Evolutionary conservation across 2,797 vertebrate genomes (phyloP).

Genomic region (Esox lucius): DNA sequence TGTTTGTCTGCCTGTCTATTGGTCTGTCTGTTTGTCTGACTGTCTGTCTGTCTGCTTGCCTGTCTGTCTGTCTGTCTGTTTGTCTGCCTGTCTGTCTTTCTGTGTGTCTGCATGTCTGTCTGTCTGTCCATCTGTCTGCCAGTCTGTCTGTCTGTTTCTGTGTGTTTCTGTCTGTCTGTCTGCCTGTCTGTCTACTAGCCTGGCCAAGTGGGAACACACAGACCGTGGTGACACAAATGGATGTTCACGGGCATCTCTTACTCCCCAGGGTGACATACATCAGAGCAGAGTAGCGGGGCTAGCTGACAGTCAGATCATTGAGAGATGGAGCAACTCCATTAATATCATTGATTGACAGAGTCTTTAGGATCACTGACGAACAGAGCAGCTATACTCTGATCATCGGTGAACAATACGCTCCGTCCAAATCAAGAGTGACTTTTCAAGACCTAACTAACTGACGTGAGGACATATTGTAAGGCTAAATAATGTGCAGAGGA

Average conservation of each 20-base stretch:
- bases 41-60: neutral
- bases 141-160: neutral
- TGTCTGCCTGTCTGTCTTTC: too few species aligned
- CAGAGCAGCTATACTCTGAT: neutral
- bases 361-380: neutral
- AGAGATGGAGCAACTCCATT: neutral
- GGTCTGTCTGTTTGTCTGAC: too few species aligned
- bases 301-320: conserved; percentile 26
- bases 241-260: conserved; percentile 49
- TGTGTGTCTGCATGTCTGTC: too few species aligned
- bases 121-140: too few species aligned
- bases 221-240: conserved; percentile 63
- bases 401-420: conserved; percentile 28
- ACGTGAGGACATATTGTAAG: conserved; percentile 12
- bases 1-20: too few species aligned
- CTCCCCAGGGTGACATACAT: conserved; percentile 47
- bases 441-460: conserved; percentile 44
- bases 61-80: conserved; percentile 15
- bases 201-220: conserved; percentile 49
- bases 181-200: conserved; percentile 3
- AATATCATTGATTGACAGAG: neutral
- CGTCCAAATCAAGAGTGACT: conserved; percentile 26
- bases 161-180: neutral
- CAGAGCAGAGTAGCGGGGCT: conserved; percentile 55
- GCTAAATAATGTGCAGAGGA: conserved; percentile 25